Conservation (phyloP, 2,113 vertebrate genomes). For the Saguinus imperator region DNA sequence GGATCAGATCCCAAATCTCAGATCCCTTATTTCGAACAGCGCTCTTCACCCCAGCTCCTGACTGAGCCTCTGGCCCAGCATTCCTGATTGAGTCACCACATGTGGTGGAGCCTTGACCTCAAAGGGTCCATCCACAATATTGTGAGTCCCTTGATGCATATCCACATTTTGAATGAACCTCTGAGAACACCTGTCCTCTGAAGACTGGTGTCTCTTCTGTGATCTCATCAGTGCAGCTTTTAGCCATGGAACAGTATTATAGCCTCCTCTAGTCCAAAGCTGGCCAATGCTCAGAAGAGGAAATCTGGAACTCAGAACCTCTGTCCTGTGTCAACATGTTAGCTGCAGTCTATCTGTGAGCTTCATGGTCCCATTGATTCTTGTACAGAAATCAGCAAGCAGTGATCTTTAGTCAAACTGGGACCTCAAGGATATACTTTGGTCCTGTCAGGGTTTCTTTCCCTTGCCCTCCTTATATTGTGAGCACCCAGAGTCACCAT, state of each 20-base stretch:
- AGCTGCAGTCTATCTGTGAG: background rate
- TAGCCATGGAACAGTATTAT: background rate
- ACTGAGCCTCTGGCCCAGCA: background rate
- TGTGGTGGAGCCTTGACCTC: background rate
- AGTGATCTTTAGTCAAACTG: background rate
- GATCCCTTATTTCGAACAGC: background rate
- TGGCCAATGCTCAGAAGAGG: background rate
- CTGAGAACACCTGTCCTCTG: background rate
- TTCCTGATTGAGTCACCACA: background rate
- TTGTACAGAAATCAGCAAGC: background rate
- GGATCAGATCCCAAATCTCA: background rate
- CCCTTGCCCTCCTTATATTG: too few species aligned
- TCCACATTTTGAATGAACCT: background rate
- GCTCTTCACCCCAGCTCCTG: background rate
- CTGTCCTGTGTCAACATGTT: background rate
- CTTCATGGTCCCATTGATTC: background rate
- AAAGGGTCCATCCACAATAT: background rate
- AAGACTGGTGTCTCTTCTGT: background rate
- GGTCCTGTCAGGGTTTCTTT: background rate
- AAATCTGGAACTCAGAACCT: background rate
- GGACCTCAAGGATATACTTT: background rate
- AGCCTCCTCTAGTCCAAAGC: background rate
- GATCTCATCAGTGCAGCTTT: background rate
- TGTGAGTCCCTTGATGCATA: background rate
- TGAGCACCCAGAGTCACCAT: background rate